Base-by-base conservation (phyloP, 2,797 vertebrate genomes). In the Enteromius argenteus region DNA sequence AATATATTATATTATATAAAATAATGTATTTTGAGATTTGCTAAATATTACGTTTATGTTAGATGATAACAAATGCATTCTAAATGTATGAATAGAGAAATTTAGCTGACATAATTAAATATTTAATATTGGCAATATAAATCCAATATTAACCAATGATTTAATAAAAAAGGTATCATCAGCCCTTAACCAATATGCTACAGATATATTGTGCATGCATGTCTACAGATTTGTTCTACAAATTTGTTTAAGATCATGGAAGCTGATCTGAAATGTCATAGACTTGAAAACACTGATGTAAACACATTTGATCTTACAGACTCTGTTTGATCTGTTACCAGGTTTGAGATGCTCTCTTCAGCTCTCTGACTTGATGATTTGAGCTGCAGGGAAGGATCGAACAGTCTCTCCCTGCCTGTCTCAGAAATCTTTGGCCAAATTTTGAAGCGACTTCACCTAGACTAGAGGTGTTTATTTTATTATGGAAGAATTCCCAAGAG, bases 401-500 rank as follows among this genome's bases (percentile, higher is more conserved):
- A 64, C 30, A n/a, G 68, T n/a, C 72, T 72, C 37, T 3, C 56
- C 15, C 46, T 53, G n/a, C n/a, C 67, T 72, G 72, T 37, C 49
- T 30, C 35, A 15, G 2, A 44, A 66, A 23, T 56, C 13, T 77
- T 56, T 67, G 53, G 66, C 5, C 80, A 85, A 17, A 62, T 77
- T 85, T 78, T 67, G 21, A 23, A 15, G 21, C 64, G 53, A 75
- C 39, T 44, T 83, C 56, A n/a, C 15, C 14, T 21, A 35, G 53
- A 49, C 53, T 42, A 72, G 27, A 39, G 44, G 44, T 17, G 69
- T 84, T 68, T 84, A 51, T 74, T 51, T 84, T 51, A 81, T 84
- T 35, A 46, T 62, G 27, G 64, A 64, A 15, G 15, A 82, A 80
- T 75, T 86, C 84, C 76, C 71, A 77, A 78, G 53, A 78, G 84